A percentile compares a stretch with the other conserved stretches of the same genome.
These are phyloP conservation scores for Sinopyrophorus schimmeli DNA, from an alignment of 2,888 invertebrate species.

Conservation along the genomic window DNA sequence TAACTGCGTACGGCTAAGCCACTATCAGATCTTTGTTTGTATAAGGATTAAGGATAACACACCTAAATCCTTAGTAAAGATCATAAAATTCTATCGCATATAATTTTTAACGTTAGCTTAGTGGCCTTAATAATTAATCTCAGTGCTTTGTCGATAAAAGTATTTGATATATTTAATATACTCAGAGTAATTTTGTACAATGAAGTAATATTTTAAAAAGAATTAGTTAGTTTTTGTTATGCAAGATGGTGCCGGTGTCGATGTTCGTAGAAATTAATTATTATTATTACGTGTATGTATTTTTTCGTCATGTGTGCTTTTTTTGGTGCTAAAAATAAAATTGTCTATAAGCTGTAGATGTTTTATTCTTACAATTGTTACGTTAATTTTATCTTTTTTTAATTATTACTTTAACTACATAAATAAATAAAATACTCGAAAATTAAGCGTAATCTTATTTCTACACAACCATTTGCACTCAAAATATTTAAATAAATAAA, in stretches of 20 bases:
- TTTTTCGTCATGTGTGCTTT: conserved; percentile 19
- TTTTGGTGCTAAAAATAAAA: conserved; percentile 24
- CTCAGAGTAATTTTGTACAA: conserved; percentile 24
- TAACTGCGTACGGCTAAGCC: conserved; percentile 52
- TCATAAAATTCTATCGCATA: conserved; percentile 14
- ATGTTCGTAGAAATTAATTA: not conserved
- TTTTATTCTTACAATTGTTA: conserved; percentile 8
- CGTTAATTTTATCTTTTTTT: not conserved
- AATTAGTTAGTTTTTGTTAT: conserved; percentile 16
- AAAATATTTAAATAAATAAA: no score
- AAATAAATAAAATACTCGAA: conserved; percentile 5
- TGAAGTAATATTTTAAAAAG: conserved; percentile 9
- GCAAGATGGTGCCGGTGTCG: conserved; percentile 14
- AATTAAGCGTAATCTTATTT: no score
- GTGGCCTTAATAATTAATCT: conserved; percentile 43
- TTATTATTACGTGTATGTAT: conserved; percentile 11
- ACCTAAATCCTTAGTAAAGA: conserved; percentile 16
- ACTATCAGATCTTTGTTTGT: conserved; percentile 22
- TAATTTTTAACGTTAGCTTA: conserved; percentile 36
- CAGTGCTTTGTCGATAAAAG: conserved; percentile 36
- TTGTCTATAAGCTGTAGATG: conserved; percentile 2
- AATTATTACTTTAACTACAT: not conserved
- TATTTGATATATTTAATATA: conserved; percentile 32
- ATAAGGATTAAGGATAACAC: conserved; percentile 18
- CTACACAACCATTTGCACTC: no score